phyloP scores from a whole-genome alignment of 2,797 vertebrate genomes.

The Amniataba percoides region DNA sequence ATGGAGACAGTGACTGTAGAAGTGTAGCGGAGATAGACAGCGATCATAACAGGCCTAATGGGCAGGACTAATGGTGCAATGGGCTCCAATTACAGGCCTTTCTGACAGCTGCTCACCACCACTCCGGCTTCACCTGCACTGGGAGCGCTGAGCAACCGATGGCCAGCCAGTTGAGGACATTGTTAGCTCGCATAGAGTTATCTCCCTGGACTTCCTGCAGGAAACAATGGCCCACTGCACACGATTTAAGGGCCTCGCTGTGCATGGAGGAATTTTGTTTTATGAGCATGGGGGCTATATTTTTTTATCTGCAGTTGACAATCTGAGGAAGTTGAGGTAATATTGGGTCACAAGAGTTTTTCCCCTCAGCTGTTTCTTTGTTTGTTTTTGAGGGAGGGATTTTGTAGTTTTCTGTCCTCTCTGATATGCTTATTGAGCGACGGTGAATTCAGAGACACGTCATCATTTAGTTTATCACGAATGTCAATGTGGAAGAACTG shows the following conservation, averaged over 20 bases:
- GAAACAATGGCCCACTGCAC: constrained; percentile 65
- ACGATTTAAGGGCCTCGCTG: constrained; percentile 66
- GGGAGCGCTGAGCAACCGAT: constrained; percentile 44
- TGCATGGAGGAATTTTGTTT: constrained; percentile 43
- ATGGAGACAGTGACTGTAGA: constrained; percentile 75
- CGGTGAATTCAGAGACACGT: constrained; percentile 4
- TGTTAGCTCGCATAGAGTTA: constrained; percentile 67
- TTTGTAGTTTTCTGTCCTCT: constrained; percentile 4
- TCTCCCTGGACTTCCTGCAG: constrained; percentile 54
- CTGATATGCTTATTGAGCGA: not conserved
- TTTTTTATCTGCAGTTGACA: constrained; percentile 30
- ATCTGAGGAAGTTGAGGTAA: constrained; percentile 11
- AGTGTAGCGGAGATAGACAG: constrained; percentile 76
- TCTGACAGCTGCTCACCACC: constrained; percentile 83
- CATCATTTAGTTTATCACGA: constrained; percentile 44
- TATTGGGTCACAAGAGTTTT: not conserved
- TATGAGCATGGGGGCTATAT: not conserved
- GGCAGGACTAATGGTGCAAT: constrained; percentile 84
- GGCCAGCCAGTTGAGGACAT: constrained; percentile 61
- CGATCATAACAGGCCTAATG: constrained; percentile 84
- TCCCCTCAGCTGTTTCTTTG: not conserved
- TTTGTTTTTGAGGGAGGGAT: not conserved
- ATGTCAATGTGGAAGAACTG: constrained; percentile 50
- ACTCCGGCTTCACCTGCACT: constrained; percentile 71
- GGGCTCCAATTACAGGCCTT: constrained; percentile 81